Evolutionary conservation across 2,797 vertebrate genomes (phyloP).

Genomic region (Harpagifer antarcticus): DNA sequence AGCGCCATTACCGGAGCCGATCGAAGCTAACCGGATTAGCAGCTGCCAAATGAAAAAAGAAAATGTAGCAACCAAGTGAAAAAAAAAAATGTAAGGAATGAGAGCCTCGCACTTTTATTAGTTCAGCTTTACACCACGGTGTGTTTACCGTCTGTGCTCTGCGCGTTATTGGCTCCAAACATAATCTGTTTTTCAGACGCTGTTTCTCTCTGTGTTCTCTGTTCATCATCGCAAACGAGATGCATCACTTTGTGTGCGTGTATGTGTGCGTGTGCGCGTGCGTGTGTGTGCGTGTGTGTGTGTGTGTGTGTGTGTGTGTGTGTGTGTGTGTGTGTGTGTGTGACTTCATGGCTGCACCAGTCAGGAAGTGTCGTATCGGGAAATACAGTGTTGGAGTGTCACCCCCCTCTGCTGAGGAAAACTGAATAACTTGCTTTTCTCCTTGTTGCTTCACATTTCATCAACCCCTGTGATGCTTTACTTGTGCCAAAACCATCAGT

Average conservation of each 20-base stretch:
- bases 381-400: slow-evolving; percentile 71
- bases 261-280: slow-evolving; percentile 5
- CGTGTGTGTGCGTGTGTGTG: slow-evolving; percentile 9
- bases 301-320: slow-evolving; percentile 3
- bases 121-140: slow-evolving; percentile 79
- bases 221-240: slow-evolving; percentile 74
- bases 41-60: slow-evolving; percentile 73
- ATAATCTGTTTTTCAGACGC: slow-evolving; percentile 81
- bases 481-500: slow-evolving; percentile 75
- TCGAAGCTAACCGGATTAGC: slow-evolving; percentile 87
- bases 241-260: slow-evolving; percentile 47
- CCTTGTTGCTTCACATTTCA: slow-evolving; percentile 85
- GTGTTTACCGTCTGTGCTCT: slow-evolving; percentile 81
- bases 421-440: slow-evolving; percentile 71
- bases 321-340: slow-evolving; percentile 9
- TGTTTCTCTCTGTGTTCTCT: slow-evolving; percentile 64
- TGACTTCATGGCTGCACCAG: slow-evolving; percentile 37
- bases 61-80: slow-evolving; percentile 78
- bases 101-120: slow-evolving; percentile 84
- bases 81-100: slow-evolving; percentile 70
- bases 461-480: slow-evolving; percentile 82
- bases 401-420: slow-evolving; percentile 69
- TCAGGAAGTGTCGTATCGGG: slow-evolving; percentile 78
- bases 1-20: slow-evolving; percentile 84
- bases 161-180: slow-evolving; percentile 81